Percentiles rank a stretch among this genome's conserved stretches.
These are phyloP conservation scores for Halesus radiatus DNA, from an alignment of 1,140 invertebrate genomes.

Conservation along the genomic window DNA sequence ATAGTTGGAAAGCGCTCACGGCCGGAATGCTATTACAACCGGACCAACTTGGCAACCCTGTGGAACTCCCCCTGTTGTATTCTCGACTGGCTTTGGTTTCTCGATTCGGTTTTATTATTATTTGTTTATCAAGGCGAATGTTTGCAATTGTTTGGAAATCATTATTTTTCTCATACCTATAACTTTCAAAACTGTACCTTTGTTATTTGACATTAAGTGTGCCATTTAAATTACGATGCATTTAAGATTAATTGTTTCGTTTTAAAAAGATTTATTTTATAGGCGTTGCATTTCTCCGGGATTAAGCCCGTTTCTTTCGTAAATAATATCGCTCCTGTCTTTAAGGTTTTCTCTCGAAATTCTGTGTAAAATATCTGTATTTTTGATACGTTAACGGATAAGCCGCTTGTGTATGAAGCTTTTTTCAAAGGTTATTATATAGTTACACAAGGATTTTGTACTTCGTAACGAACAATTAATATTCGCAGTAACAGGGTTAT, in stretches of 20 bases:
- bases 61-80: neutral
- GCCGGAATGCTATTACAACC: no score
- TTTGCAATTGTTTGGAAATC: neutral
- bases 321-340: conserved; percentile 6
- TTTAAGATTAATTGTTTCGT: conserved; percentile 11
- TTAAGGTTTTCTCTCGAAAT: conserved; percentile 13
- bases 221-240: conserved; percentile 23
- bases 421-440: conserved; percentile 32
- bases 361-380: conserved; percentile 37
- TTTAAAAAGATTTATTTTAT: conserved; percentile 23
- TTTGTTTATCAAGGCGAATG: neutral
- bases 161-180: neutral
- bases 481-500: conserved; percentile 42
- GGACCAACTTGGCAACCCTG: no score
- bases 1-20: neutral
- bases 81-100: neutral
- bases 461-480: conserved; percentile 34
- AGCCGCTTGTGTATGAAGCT: conserved; percentile 31
- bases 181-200: conserved; percentile 5
- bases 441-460: conserved; percentile 7
- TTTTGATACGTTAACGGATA: conserved; percentile 34
- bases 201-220: conserved; percentile 21
- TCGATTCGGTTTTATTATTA: neutral
- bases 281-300: neutral
- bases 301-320: neutral